Evolutionary conservation across 2,888 invertebrate genomes (phyloP).

Genomic region (Lasioglossum leucozonium): DNA sequence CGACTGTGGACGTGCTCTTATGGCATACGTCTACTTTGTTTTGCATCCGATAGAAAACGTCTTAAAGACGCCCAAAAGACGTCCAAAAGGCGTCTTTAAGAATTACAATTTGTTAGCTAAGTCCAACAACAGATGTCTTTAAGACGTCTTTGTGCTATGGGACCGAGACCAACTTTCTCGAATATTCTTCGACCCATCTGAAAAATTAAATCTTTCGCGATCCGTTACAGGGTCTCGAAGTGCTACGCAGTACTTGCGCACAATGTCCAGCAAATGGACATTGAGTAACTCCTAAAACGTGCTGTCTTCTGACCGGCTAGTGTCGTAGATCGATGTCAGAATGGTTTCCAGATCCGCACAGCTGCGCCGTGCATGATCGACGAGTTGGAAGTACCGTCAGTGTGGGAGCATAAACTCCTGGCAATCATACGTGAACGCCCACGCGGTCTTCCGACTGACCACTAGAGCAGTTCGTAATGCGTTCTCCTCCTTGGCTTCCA

Average conservation of each 20-base stretch:
- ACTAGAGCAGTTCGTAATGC: conserved; percentile 50
- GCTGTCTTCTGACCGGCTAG: not conserved
- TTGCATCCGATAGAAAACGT: no score
- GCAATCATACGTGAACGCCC: conserved; percentile 66
- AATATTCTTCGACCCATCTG: not conserved
- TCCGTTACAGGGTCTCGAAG: not conserved
- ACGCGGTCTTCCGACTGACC: conserved; percentile 47
- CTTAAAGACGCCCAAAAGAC: no score
- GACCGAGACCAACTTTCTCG: not conserved
- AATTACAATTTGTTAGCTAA: no score
- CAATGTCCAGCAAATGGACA: not conserved
- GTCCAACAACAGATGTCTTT: no score
- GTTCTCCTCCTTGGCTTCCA: conserved; percentile 45
- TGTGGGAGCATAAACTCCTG: conserved; percentile 54
- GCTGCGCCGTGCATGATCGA: conserved; percentile 11
- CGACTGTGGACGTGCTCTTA: no score
- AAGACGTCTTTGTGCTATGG: no score
- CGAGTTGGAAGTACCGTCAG: not conserved
- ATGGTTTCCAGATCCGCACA: conserved; percentile 21
- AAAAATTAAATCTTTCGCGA: not conserved
- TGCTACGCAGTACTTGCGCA: not conserved
- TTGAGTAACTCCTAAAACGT: not conserved
- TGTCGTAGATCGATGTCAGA: conserved; percentile 21
- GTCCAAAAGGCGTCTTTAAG: no score
- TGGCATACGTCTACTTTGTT: no score